Base-by-base conservation (phyloP, 2,113 vertebrate genomes). In the Zootoca vivipara region DNA sequence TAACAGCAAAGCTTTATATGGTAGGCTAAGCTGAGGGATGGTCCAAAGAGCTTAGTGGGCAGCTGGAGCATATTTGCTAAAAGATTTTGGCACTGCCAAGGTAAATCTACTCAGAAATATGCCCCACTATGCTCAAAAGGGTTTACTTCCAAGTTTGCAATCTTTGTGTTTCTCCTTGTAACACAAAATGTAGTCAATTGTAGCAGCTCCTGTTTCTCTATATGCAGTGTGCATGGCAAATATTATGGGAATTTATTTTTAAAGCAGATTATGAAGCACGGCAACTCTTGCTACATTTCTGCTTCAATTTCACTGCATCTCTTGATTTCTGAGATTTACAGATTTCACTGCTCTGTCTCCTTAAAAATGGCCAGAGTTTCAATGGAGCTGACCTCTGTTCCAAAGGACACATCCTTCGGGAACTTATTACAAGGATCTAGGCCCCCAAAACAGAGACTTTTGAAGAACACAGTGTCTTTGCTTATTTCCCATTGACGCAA, bases 401-500 rank as follows among this genome's bases (percentile, higher is more conserved):
- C 2, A 58, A 46, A 69, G 12, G 28, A 52, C 10, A 69, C 46
- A 67, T 70, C 85, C 77, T 80, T 80, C 35, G 28, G 65, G 22
- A 72, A 80, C 13, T 52, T 24, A 28, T 56, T 56, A 33, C 3
- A 78, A 38, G 38, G 64, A 52, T 52, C 64, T 40, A 12, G 42
- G 22, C 77, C 46, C 85, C 9, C 35, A 46, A 79, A 69, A 56
- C 64, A 86, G n/a, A 70, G 74, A 52, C 13, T 20, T 30, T 15
- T 22, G 70, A 64, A 38, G n/a, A 77, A 88, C 86, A 81, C 72
- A 88, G 28, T 16, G 26, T 28, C 83, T 89, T 35, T 88, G 90
- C 92, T 15, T 33, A 16, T 91, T 95, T 95, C 93, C 94, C 95
- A 92, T 74, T 74, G 67, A 4, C 79, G 75, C 81, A 69, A 82